Percentiles rank a stretch among this genome's conserved stretches.
These are phyloP conservation scores for Dolomedes plantarius DNA, from an alignment of 2,888 invertebrate species.

Conservation along the genomic window DNA sequence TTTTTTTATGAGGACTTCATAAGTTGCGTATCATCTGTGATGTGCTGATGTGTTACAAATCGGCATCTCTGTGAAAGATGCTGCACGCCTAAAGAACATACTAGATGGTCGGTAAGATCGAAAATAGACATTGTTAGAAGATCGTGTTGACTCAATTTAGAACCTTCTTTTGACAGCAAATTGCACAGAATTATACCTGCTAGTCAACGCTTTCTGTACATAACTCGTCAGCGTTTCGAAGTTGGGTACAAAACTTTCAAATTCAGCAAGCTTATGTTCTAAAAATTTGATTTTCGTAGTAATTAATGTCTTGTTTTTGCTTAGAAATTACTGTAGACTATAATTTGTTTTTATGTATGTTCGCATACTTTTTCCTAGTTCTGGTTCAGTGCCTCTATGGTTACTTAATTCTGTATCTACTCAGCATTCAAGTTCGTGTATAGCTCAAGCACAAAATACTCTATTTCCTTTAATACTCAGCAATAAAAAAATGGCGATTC, in stretches of 20 bases:
- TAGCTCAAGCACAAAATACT: background rate
- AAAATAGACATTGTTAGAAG: conserved; percentile 50
- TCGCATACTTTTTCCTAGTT: background rate
- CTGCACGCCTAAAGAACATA: conserved; percentile 46
- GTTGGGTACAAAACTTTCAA: conserved; percentile 15
- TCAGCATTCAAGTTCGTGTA: background rate
- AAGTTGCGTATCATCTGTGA: conserved; percentile 59
- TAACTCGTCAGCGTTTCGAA: conserved; percentile 15
- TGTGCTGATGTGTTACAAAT: conserved; percentile 39
- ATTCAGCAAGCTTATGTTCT: background rate
- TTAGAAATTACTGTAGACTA: conserved; percentile 6
- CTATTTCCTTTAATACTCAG: too few relatives aligned
- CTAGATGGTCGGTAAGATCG: conserved; percentile 30
- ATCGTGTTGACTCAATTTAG: conserved; percentile 26
- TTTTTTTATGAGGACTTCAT: conserved; percentile 43
- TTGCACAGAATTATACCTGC: conserved; percentile 31
- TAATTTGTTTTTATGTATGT: background rate
- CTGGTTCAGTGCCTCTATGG: background rate
- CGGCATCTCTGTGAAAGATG: conserved; percentile 39
- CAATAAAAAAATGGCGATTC: too few relatives aligned
- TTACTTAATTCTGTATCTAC: background rate
- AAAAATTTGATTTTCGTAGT: background rate
- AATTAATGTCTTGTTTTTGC: background rate
- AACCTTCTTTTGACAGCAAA: conserved; percentile 30
- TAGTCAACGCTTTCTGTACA: conserved; percentile 26